A percentile compares a stretch with the other conserved stretches of the same genome.
Evolutionary conservation across 2,888 invertebrate genomes (phyloP).

Genomic region (Pomacea canaliculata): DNA sequence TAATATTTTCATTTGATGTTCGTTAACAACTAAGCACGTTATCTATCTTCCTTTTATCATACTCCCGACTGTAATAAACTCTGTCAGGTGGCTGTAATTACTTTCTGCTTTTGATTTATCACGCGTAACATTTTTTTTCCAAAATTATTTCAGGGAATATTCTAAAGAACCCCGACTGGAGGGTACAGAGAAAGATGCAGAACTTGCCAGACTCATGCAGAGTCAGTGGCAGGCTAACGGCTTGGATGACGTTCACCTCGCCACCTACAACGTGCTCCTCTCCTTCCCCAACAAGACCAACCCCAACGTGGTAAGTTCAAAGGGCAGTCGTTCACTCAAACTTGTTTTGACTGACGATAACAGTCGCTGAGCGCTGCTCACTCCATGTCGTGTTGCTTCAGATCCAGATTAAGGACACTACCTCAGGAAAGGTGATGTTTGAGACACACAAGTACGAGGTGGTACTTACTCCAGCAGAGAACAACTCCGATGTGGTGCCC

Average conservation of each 20-base stretch:
- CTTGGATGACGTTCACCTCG: constrained; percentile 46
- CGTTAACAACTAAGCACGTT: too few relatives aligned
- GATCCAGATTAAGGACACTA: too few relatives aligned
- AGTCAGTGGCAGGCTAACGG: constrained; percentile 44
- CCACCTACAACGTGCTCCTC: constrained; percentile 53
- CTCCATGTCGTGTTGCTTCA: too few relatives aligned
- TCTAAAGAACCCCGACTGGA: constrained; percentile 50
- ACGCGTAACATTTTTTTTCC: too few relatives aligned
- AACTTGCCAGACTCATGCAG: constrained; percentile 42
- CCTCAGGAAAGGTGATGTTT: constrained; percentile 27
- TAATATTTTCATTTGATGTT: too few relatives aligned
- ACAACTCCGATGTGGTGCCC: constrained; percentile 40
- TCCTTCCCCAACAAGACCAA: constrained; percentile 50
- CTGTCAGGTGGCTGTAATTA: too few relatives aligned
- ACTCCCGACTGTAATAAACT: too few relatives aligned
- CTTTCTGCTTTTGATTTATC: too few relatives aligned
- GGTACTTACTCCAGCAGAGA: constrained; percentile 38
- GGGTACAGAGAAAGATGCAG: constrained; percentile 43
- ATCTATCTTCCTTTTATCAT: too few relatives aligned
- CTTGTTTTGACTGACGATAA: too few relatives aligned
- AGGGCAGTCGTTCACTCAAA: constrained; percentile 14
- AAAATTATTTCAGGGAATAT: constrained; percentile 34
- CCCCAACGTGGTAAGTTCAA: constrained; percentile 42
- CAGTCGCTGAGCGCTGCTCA: too few relatives aligned
- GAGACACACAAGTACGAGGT: constrained; percentile 34